Evolutionary conservation across 2,113 vertebrate species (phyloP).

Genomic region (Guaruba guarouba): DNA sequence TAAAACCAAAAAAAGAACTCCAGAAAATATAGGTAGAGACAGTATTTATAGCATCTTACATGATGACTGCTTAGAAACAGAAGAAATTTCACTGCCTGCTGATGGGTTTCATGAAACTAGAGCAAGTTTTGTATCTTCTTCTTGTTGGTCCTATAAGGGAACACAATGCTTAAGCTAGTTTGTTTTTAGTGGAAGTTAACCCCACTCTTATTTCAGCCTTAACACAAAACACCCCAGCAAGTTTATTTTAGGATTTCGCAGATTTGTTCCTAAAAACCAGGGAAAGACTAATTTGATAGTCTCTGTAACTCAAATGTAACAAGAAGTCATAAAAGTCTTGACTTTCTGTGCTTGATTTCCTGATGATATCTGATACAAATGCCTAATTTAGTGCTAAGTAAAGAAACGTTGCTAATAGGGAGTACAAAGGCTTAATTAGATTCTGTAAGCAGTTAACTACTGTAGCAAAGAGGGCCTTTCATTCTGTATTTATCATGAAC

Average conservation of each 20-base stretch:
- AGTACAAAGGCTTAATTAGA: slow-evolving; percentile 37
- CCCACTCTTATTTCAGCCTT: not conserved
- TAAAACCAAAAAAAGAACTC: not conserved
- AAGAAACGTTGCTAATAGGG: slow-evolving; percentile 9
- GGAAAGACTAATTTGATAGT: not conserved
- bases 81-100: not conserved
- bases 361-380: slow-evolving; percentile 23
- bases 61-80: not conserved
- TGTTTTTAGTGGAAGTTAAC: not conserved
- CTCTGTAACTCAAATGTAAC: not conserved
- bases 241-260: not conserved
- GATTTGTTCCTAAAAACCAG: not conserved
- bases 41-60: not conserved
- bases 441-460: not conserved
- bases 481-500: not conserved
- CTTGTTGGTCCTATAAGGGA: not conserved
- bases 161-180: not conserved
- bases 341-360: slow-evolving; percentile 20
- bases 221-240: not conserved
- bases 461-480: not conserved
- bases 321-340: not conserved
- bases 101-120: not conserved
- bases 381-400: slow-evolving; percentile 38
- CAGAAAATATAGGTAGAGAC: not conserved
- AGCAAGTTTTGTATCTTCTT: not conserved